These are phyloP conservation scores for Tokudaia muenninki DNA, from an alignment of 2,797 vertebrate species.

Conservation along the genomic window DNA sequence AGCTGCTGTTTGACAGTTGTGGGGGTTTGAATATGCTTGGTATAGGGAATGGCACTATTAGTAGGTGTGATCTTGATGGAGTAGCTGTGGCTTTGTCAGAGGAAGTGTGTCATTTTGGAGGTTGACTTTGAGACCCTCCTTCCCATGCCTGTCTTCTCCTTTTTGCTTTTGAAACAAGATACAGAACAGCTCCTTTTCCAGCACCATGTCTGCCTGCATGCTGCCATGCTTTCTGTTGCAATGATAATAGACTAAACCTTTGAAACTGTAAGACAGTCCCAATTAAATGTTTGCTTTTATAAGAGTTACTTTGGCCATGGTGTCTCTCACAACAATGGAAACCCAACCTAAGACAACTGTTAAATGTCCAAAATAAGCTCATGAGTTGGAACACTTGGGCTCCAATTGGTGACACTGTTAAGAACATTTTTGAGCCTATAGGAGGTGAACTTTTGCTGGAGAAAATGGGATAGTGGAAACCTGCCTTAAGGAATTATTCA, in stretches of 20 bases:
- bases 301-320: background rate
- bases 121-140: background rate
- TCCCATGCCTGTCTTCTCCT: too few species aligned
- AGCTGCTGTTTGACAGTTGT: background rate
- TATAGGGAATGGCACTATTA: background rate
- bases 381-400: too few species aligned
- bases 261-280: background rate
- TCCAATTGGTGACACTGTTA: background rate
- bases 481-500: background rate
- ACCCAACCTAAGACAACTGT: too few species aligned
- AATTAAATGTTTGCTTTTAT: background rate
- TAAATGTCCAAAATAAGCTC: background rate
- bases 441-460: background rate
- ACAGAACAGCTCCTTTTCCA: background rate
- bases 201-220: background rate
- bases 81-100: too few species aligned
- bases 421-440: background rate
- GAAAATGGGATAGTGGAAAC: background rate
- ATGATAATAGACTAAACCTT: background rate
- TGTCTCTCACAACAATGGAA: too few species aligned
- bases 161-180: background rate
- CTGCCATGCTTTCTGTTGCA: background rate
- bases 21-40: background rate
- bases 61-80: background rate
- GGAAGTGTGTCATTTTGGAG: background rate